Percentiles rank a stretch among this genome's conserved stretches.
phyloP scores from a whole-genome alignment of 2,797 vertebrate genomes.

The Periparus ater region DNA sequence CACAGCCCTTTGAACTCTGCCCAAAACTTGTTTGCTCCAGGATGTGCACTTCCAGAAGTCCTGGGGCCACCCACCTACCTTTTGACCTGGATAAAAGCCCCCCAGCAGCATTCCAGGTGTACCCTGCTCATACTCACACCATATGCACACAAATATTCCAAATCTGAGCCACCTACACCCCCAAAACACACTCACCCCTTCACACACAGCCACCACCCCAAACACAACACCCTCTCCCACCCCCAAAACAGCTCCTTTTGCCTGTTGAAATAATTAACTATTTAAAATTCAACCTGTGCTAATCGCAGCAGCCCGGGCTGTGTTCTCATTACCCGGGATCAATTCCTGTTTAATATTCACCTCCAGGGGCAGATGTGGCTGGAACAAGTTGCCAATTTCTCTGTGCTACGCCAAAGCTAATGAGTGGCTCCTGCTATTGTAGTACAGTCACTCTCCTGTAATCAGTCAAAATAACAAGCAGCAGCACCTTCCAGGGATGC shows the following conservation, averaged over 20 bases:
- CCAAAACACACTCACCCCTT: neutral
- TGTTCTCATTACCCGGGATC: constrained; percentile 81
- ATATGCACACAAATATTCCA: rapidly evolving
- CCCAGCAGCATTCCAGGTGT: neutral
- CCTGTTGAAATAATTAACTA: constrained; percentile 75
- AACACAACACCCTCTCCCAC: neutral
- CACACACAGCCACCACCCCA: neutral
- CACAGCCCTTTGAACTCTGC: neutral
- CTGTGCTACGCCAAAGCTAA: constrained; percentile 70
- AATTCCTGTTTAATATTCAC: constrained; percentile 83
- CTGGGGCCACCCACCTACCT: neutral
- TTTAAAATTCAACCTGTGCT: constrained; percentile 77
- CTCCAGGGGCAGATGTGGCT: constrained; percentile 75
- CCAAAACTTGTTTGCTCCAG: neutral
- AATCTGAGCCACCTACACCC: neutral
- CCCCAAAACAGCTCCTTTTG: neutral
- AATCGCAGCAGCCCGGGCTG: constrained; percentile 67
- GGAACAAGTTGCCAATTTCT: constrained; percentile 71
- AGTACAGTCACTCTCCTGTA: constrained; percentile 69
- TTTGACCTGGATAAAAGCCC: neutral
- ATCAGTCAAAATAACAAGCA: constrained; percentile 82
- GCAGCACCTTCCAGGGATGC: constrained; percentile 67
- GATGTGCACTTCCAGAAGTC: neutral
- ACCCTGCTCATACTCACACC: neutral
- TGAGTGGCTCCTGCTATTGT: constrained; percentile 72